Percentiles rank a stretch among this genome's conserved stretches.
Evolutionary conservation across 2,113 vertebrate genomes (phyloP).

Genomic region (pig (Sus scrofa)): DNA sequence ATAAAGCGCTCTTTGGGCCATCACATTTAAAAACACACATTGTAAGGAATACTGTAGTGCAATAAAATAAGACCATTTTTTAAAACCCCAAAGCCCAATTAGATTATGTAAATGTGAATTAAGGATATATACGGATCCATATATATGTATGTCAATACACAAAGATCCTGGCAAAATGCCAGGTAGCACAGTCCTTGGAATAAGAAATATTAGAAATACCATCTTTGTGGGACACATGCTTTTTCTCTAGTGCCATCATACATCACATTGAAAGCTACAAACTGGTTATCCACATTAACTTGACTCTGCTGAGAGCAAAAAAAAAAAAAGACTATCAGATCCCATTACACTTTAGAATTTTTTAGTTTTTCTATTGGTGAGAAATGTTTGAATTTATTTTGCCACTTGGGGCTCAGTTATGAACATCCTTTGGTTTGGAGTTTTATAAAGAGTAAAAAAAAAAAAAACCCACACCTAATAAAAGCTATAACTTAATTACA

Average conservation of each 20-base stretch:
- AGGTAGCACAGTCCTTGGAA: not conserved
- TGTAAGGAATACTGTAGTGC: not conserved
- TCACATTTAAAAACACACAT: not conserved
- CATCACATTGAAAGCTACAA: not conserved
- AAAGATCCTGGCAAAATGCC: constrained; percentile 38
- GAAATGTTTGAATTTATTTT: constrained; percentile 24
- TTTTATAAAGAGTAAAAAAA: not conserved
- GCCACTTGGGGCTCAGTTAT: constrained; percentile 12
- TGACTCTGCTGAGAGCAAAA: not conserved
- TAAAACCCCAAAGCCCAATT: constrained; percentile 44
- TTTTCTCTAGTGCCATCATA: not conserved
- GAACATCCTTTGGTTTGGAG: not conserved
- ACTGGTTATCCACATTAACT: not conserved
- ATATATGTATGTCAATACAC: constrained; percentile 47
- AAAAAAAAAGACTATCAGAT: not conserved
- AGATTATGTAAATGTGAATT: constrained; percentile 56
- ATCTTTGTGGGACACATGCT: not conserved
- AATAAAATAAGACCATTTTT: constrained; percentile 56
- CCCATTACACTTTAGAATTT: not conserved
- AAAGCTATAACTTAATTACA: constrained; percentile 44
- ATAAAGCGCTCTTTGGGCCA: not conserved
- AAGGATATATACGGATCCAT: not conserved
- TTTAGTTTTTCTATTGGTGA: not conserved
- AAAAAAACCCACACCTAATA: not conserved
- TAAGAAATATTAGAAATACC: not conserved